Evolutionary conservation across 2,797 vertebrate genomes (phyloP).

Genomic region (Naso thynnoides): DNA sequence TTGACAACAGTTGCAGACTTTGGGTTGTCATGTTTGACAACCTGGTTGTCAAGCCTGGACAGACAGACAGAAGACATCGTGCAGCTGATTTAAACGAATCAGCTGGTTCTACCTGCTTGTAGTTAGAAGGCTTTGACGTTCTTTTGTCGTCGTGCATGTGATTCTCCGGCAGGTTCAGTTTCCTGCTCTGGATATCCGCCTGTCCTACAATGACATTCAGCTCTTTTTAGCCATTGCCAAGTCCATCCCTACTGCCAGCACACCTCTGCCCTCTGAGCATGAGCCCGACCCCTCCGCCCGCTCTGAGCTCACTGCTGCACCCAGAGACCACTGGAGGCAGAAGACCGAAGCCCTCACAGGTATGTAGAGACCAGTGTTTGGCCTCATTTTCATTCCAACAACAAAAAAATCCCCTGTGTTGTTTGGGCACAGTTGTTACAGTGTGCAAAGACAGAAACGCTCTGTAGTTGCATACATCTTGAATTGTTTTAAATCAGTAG

Average conservation of each 20-base stretch:
- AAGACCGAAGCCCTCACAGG: conserved; percentile 89
- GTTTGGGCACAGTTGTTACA: neutral
- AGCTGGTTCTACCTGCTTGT: too few species aligned
- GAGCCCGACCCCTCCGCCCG: conserved; percentile 44
- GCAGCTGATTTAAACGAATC: too few species aligned
- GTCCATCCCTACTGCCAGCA: conserved; percentile 87
- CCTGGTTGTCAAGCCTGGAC: too few species aligned
- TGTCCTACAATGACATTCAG: conserved; percentile 98
- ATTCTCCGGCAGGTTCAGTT: conserved; percentile 90
- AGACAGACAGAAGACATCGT: too few species aligned
- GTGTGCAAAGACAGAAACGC: too few species aligned
- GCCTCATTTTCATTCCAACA: neutral
- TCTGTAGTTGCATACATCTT: too few species aligned
- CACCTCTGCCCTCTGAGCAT: conserved; percentile 48
- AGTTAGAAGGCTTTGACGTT: too few species aligned
- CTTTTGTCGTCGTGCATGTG: neutral
- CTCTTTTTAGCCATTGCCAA: conserved; percentile 96
- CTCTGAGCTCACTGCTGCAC: conserved; percentile 36
- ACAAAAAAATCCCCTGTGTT: neutral
- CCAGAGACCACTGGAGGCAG: conserved; percentile 79
- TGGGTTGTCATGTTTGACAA: too few species aligned
- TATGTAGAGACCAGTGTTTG: conserved; percentile 67
- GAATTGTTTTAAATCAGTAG: too few species aligned
- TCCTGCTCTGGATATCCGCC: conserved; percentile 93
- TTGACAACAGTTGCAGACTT: too few species aligned